Evolutionary conservation across 2,888 invertebrate genomes (phyloP).

Genomic region (Dynastes hyllus): DNA sequence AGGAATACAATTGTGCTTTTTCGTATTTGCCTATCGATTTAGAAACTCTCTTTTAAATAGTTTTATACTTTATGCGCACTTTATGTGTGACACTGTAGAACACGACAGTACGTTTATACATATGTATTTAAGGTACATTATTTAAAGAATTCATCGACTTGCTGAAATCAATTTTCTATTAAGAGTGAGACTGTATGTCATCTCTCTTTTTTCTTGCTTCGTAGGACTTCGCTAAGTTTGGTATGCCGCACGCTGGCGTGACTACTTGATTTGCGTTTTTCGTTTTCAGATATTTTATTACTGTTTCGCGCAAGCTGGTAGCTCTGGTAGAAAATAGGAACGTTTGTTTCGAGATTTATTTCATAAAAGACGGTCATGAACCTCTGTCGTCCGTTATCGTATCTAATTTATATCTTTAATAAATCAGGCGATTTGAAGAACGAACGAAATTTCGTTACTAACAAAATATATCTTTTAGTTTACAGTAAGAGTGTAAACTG

Average conservation of each 20-base stretch:
- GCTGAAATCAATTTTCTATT: no score
- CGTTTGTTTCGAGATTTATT: slow-evolving; percentile 39
- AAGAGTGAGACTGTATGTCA: not conserved
- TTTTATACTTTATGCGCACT: no score
- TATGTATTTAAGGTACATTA: no score
- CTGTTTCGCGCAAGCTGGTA: slow-evolving; percentile 26
- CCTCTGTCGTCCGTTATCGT: slow-evolving; percentile 26
- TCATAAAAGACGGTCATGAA: slow-evolving; percentile 36
- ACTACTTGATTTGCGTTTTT: slow-evolving; percentile 36
- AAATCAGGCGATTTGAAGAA: slow-evolving; percentile 25
- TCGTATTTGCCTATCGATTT: no score
- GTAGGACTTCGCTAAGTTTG: not conserved
- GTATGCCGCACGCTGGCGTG: slow-evolving; percentile 9
- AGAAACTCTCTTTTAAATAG: no score
- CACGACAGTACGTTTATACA: no score
- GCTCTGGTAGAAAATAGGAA: not conserved
- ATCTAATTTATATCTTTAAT: slow-evolving; percentile 33
- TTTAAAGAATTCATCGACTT: no score
- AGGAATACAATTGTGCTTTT: no score
- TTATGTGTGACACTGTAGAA: no score
- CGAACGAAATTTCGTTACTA: not conserved
- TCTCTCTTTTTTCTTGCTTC: not conserved
- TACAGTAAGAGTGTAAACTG: no score
- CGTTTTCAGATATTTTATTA: slow-evolving; percentile 38
- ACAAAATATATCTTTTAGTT: no score